A percentile compares a stretch with the other conserved stretches of the same genome.
Conservation (phyloP, 2,888 invertebrate genomes). For the Melanostoma mellinum region DNA sequence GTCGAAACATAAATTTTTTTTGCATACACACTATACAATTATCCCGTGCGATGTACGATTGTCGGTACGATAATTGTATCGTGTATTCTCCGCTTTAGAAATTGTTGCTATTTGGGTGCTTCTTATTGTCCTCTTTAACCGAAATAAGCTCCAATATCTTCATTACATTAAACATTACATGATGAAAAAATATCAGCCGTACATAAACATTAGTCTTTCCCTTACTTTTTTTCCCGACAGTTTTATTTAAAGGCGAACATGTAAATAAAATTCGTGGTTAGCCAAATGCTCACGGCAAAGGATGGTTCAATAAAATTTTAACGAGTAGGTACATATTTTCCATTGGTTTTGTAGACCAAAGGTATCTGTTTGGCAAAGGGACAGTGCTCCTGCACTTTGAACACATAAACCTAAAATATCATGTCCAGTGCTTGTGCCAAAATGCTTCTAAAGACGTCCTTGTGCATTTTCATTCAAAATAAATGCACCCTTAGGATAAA, state of each 20-base stretch:
- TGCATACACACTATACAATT: too few relatives aligned
- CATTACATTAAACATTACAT: too few relatives aligned
- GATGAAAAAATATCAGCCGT: too few relatives aligned
- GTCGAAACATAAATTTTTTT: too few relatives aligned
- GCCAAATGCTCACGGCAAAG: constrained; percentile 34
- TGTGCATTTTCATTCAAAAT: constrained; percentile 35
- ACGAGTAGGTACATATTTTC: constrained; percentile 24
- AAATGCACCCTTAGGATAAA: constrained; percentile 42
- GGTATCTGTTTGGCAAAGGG: constrained; percentile 53
- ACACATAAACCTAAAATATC: constrained; percentile 59
- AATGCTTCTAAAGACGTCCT: constrained; percentile 8
- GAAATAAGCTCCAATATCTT: too few relatives aligned
- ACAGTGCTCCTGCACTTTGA: constrained; percentile 46
- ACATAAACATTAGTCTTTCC: background rate
- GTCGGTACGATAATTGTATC: too few relatives aligned
- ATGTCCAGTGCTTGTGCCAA: constrained; percentile 64
- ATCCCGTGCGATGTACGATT: too few relatives aligned
- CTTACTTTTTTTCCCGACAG: constrained; percentile 2
- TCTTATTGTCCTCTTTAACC: too few relatives aligned
- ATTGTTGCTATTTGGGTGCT: too few relatives aligned
- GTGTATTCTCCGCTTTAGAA: too few relatives aligned
- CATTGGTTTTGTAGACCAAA: constrained; percentile 22
- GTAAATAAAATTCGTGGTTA: constrained; percentile 2
- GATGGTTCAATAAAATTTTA: constrained; percentile 42
- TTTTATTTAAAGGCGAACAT: background rate